A percentile compares a stretch with the other conserved stretches of the same genome.
phyloP scores from a whole-genome alignment of 2,888 invertebrate genomes.

The Teleogryllus oceanicus region DNA sequence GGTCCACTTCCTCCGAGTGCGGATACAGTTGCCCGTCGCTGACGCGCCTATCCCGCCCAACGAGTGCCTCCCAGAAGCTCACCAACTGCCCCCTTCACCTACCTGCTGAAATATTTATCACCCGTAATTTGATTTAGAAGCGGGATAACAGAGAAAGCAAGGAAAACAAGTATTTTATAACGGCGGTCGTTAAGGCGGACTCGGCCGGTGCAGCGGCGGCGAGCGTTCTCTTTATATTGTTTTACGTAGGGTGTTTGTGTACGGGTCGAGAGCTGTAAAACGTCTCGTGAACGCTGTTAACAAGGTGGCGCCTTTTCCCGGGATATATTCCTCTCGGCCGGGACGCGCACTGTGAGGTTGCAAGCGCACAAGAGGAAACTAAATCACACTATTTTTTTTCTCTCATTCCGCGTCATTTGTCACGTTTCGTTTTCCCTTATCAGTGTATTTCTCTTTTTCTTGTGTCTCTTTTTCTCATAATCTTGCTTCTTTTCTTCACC shows the following conservation, averaged over 20 bases:
- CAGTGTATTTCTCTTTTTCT: too few species aligned
- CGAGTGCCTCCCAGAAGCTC: too few species aligned
- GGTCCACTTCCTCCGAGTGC: too few species aligned
- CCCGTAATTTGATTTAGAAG: not conserved
- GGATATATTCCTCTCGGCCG: not conserved
- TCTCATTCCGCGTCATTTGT: too few species aligned
- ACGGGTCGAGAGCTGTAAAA: not conserved
- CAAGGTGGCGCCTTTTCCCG: not conserved
- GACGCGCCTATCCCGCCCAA: too few species aligned
- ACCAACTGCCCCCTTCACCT: not conserved
- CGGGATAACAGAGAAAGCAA: not conserved
- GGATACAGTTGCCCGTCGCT: too few species aligned
- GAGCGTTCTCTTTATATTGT: not conserved
- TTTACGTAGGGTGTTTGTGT: constrained; percentile 8
- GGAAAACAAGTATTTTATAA: constrained; percentile 18
- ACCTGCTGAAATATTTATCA: constrained; percentile 18
- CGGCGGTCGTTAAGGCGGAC: not conserved
- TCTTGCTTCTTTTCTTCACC: too few species aligned
- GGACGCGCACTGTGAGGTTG: not conserved
- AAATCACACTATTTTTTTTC: too few species aligned
- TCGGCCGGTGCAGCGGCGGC: not conserved
- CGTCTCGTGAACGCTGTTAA: not conserved
- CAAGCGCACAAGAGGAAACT: too few species aligned
- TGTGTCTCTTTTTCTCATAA: too few species aligned
- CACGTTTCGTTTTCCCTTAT: too few species aligned